A percentile compares a stretch with the other conserved stretches of the same genome.
Conservation (phyloP, 2,888 invertebrate genomes). For the Rapana venosa region DNA sequence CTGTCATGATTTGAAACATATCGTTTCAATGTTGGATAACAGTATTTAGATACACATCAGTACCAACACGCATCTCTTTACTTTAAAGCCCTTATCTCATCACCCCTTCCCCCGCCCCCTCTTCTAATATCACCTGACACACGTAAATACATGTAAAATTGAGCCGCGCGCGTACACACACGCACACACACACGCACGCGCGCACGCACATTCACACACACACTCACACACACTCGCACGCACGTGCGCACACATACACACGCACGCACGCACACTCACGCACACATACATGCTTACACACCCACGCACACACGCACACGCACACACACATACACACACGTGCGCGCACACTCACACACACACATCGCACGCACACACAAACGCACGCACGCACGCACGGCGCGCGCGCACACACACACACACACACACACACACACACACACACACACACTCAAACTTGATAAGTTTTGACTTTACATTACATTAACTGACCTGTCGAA, state of each 20-base stretch:
- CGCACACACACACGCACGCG: slow-evolving; percentile 8
- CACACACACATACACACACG: neutral
- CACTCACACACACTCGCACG: neutral
- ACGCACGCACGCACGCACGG: neutral
- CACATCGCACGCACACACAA: slow-evolving; percentile 19
- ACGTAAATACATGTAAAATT: neutral
- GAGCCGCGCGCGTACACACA: neutral
- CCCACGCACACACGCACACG: neutral
- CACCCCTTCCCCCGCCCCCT: too few relatives aligned
- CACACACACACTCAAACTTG: neutral
- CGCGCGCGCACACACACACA: slow-evolving; percentile 7
- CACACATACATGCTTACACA: neutral
- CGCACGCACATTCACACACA: slow-evolving; percentile 1
- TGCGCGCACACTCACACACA: slow-evolving; percentile 15
- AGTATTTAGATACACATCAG: too few relatives aligned
- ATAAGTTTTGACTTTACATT: too few relatives aligned
- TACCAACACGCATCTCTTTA: too few relatives aligned
- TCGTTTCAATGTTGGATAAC: too few relatives aligned
- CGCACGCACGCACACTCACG: slow-evolving; percentile 16
- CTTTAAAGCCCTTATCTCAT: too few relatives aligned
- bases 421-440: slow-evolving; percentile 27
- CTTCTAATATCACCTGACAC: neutral
- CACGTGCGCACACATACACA: neutral
- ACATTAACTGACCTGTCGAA: too few relatives aligned
- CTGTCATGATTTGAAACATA: too few relatives aligned